phyloP scores from a whole-genome alignment of 2,113 vertebrate species.

The Phalacrocorax aristotelis region DNA sequence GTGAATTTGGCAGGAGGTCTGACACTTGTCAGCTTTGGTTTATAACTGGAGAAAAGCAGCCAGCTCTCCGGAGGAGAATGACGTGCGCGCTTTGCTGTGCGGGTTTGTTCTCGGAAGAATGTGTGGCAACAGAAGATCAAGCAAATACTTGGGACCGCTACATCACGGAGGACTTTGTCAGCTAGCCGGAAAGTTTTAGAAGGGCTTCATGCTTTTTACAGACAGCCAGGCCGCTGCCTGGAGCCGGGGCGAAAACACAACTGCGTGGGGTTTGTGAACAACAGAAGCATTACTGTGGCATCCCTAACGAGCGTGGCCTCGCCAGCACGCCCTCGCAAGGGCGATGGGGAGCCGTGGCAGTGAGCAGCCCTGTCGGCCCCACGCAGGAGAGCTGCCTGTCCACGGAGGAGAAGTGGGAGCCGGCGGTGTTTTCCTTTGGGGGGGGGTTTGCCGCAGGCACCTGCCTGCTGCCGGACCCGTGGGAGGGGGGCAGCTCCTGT shows the following conservation, averaged over 20 bases:
- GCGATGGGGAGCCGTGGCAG: background rate
- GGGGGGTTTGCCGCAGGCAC: background rate
- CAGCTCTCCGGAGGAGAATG: background rate
- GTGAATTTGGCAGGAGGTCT: background rate
- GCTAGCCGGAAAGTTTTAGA: background rate
- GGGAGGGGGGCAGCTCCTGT: background rate
- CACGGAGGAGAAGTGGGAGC: too few species aligned
- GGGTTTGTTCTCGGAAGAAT: background rate
- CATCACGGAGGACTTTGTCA: background rate
- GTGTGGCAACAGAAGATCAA: background rate
- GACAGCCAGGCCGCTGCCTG: background rate
- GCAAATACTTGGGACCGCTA: background rate
- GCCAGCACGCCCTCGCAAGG: background rate
- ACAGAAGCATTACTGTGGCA: accelerated
- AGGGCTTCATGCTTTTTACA: background rate
- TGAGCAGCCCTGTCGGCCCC: background rate
- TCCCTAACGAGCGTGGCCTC: background rate
- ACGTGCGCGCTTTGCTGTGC: background rate
- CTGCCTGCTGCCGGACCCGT: background rate
- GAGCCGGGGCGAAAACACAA: background rate
- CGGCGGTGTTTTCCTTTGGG: accelerated
- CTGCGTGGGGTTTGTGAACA: background rate
- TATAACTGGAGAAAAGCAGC: background rate
- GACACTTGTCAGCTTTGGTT: slow-evolving; percentile 2
- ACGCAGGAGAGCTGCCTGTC: accelerated